phyloP scores from a whole-genome alignment of 1,140 invertebrate species.

The Saccostrea echinata region DNA sequence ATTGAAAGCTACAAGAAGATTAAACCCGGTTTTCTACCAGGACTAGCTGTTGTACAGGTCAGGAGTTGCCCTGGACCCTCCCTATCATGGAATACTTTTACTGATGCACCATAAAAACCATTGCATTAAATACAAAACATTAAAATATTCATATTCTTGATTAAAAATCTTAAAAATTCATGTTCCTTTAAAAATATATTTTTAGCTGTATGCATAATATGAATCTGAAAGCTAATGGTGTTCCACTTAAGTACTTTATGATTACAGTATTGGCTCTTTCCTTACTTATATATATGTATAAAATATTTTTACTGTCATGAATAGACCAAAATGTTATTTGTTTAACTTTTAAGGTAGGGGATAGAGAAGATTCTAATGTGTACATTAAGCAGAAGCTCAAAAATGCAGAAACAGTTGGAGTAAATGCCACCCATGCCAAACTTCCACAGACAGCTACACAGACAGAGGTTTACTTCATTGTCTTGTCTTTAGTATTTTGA shows the following conservation, averaged over 20 bases:
- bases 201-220: no score
- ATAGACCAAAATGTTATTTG: not conserved
- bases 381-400: conserved; percentile 99
- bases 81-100: no score
- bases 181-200: no score
- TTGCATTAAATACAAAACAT: no score
- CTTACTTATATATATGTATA: no score
- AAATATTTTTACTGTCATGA: no score
- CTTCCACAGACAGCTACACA: conserved; percentile 92
- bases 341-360: conserved; percentile 86
- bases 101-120: no score
- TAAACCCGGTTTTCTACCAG: conserved; percentile 86
- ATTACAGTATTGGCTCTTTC: no score
- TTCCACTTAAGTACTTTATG: no score
- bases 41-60: conserved; percentile 84
- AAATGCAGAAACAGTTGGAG: conserved; percentile 94
- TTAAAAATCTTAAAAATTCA: no score
- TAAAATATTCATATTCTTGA: no score
- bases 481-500: not conserved
- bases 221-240: no score
- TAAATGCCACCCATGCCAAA: conserved; percentile 89
- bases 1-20: conserved; percentile 84
- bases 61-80: not conserved
- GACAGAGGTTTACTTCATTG: conserved; percentile 85
- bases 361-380: conserved; percentile 98